phyloP scores from a whole-genome alignment of 2,888 invertebrate species.

The Cheilosia urbana region DNA sequence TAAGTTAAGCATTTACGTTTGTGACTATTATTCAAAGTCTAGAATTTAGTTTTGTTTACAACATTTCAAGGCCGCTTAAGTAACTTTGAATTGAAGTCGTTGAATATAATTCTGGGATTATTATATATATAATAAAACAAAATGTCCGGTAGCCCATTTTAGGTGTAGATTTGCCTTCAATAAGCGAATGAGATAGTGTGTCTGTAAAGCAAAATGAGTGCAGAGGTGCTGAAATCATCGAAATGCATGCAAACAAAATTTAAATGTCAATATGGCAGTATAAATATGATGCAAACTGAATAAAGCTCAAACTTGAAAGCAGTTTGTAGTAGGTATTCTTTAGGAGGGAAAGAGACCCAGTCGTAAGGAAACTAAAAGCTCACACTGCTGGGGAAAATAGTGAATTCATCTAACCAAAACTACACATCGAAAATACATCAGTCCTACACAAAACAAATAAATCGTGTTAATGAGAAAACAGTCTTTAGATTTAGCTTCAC shows the following conservation, averaged over 20 bases:
- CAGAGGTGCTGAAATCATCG: constrained; percentile 30
- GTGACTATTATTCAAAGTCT: constrained; percentile 66
- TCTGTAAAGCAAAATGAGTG: constrained; percentile 42
- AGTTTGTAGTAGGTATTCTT: background rate
- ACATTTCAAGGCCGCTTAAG: constrained; percentile 12
- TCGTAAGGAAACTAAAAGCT: background rate
- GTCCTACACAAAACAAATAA: no score
- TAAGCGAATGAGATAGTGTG: constrained; percentile 53
- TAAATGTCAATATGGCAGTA: background rate
- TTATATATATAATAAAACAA: constrained; percentile 13
- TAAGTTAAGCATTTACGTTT: constrained; percentile 52
- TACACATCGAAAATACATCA: no score
- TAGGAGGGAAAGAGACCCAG: no score
- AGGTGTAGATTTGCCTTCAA: constrained; percentile 56
- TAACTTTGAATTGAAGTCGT: constrained; percentile 65
- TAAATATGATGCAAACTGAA: background rate
- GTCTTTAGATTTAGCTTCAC: no score
- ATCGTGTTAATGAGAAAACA: no score
- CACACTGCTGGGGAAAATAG: no score
- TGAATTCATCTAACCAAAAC: no score
- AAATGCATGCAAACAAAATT: constrained; percentile 42
- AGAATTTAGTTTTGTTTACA: background rate
- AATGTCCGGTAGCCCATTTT: constrained; percentile 43
- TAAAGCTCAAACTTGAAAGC: background rate
- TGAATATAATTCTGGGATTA: constrained; percentile 13